Base-by-base conservation (phyloP, 2,888 invertebrate genomes). In the Acleris cristana region DNA sequence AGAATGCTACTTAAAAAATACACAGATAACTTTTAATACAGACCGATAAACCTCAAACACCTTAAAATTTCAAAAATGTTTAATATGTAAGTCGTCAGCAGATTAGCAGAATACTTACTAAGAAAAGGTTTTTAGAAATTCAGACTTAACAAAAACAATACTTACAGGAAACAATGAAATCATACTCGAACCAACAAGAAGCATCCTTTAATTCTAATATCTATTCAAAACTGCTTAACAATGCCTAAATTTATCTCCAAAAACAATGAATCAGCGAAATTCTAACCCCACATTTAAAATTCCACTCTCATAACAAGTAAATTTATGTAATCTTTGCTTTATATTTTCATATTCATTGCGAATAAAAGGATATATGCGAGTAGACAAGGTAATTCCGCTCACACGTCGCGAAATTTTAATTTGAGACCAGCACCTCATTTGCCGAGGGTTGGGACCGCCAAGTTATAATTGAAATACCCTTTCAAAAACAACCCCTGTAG, bases 401-500 rank as follows among this genome's bases (percentile, higher is more conserved):
- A 61, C 61, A 57, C 61, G 44, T 56, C 61, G 44, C 44, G 21
- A n/a, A 49, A 61, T 61, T 66, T 61, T 66, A 61, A 61, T 66
- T 61, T 61, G n/a, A 57, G 19, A 34, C n/a, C n/a, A 18, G 51
- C 65, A 61, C 61, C 61, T 61, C 61, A 66, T 66, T 54, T 56
- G 53, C 19, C 59, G 45, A 54, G 21, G 18, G 48, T 14, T 23
- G 52, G 12, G 44, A 34, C 30, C 26, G 45, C 45, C 52, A 65
- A 21, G 1, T 59, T 45, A 59, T 48, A 23, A 16, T 19, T n/a
- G 23, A 10, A 21, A 12, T 26, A 12, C 8, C 30, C 53, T 23
- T 0, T 5, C 21, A 2, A 54, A 30, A 23, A 34, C 26, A n/a
- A 2, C 12, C 58, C n/a, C 19, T 44, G 26, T 21, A 0, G 6